A percentile compares a stretch with the other conserved stretches of the same genome.
Evolutionary conservation across 2,113 vertebrate genomes (phyloP).

Genomic region (Rhineura floridana): DNA sequence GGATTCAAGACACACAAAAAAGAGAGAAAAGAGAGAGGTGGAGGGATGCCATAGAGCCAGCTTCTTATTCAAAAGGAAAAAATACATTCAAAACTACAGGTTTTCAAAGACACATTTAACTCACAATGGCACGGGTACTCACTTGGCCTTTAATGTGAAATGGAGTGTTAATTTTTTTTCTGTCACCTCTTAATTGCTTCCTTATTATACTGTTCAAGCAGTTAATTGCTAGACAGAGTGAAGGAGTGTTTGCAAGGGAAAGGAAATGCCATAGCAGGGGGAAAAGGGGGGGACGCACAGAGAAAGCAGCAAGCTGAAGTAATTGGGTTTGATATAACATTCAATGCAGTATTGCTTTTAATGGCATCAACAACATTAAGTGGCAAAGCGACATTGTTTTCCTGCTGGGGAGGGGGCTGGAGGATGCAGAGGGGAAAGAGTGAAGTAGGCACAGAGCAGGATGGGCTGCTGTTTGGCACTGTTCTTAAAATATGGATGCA

Average conservation of each 20-base stretch:
- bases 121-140: slow-evolving; percentile 84
- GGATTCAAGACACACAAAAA: slow-evolving; percentile 78
- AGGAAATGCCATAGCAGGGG: slow-evolving; percentile 86
- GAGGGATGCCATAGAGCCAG: slow-evolving; percentile 62
- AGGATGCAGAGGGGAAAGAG: slow-evolving; percentile 27
- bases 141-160: slow-evolving; percentile 88
- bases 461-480: neutral
- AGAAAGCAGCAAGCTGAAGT: slow-evolving; percentile 63
- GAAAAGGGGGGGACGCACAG: slow-evolving; percentile 71
- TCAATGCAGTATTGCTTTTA: slow-evolving; percentile 73
- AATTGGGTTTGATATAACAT: slow-evolving; percentile 78
- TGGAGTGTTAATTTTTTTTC: slow-evolving; percentile 87
- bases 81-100: slow-evolving; percentile 81
- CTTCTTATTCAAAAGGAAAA: slow-evolving; percentile 82
- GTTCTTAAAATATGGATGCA: neutral
- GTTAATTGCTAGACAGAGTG: slow-evolving; percentile 87
- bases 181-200: slow-evolving; percentile 89
- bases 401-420: neutral
- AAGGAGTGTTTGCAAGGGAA: slow-evolving; percentile 85
- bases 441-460: slow-evolving; percentile 11
- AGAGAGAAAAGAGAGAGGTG: too few relatives aligned
- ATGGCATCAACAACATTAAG: slow-evolving; percentile 74
- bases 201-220: slow-evolving; percentile 88
- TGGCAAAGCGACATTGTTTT: slow-evolving; percentile 72
- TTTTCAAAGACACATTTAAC: slow-evolving; percentile 84